A percentile compares a stretch with the other conserved stretches of the same genome.
These are phyloP conservation scores for Silurus asotus DNA, from an alignment of 2,113 vertebrate genomes.

Conservation along the genomic window DNA sequence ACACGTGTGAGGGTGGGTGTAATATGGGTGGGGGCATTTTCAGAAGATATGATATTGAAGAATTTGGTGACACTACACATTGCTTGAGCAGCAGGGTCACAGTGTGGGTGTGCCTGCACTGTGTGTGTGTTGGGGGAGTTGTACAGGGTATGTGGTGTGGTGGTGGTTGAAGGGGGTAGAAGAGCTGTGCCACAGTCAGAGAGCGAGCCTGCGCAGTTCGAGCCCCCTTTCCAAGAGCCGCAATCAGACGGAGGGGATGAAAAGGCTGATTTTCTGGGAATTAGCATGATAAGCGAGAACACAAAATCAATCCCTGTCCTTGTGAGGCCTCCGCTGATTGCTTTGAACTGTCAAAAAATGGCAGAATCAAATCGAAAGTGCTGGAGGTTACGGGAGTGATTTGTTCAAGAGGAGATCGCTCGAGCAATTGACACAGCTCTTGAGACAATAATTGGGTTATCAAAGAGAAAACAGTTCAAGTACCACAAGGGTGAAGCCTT, in stretches of 20 bases:
- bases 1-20: not conserved
- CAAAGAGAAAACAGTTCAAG: slow-evolving; percentile 99
- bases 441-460: slow-evolving; percentile 99
- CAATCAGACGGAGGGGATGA: slow-evolving; percentile 97
- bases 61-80: slow-evolving; percentile 8
- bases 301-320: slow-evolving; percentile 99
- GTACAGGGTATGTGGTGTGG: not conserved
- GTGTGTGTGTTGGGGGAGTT: not conserved
- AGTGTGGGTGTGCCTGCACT: not conserved
- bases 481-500: slow-evolving; percentile 98
- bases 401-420: slow-evolving; percentile 99
- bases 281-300: slow-evolving; percentile 99
- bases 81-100: slow-evolving; percentile 3
- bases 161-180: slow-evolving; percentile 71
- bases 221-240: slow-evolving; percentile 93
- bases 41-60: slow-evolving; percentile 2
- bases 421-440: slow-evolving; percentile 99
- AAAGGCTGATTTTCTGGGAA: slow-evolving; percentile 99
- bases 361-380: slow-evolving; percentile 99
- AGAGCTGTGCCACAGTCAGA: slow-evolving; percentile 80
- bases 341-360: slow-evolving; percentile 99
- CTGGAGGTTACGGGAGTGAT: slow-evolving; percentile 99
- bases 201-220: slow-evolving; percentile 88
- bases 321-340: slow-evolving; percentile 99
- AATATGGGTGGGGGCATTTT: not conserved